Evolutionary conservation across 2,113 vertebrate species (phyloP).

Genomic region (Anhinga anhinga): DNA sequence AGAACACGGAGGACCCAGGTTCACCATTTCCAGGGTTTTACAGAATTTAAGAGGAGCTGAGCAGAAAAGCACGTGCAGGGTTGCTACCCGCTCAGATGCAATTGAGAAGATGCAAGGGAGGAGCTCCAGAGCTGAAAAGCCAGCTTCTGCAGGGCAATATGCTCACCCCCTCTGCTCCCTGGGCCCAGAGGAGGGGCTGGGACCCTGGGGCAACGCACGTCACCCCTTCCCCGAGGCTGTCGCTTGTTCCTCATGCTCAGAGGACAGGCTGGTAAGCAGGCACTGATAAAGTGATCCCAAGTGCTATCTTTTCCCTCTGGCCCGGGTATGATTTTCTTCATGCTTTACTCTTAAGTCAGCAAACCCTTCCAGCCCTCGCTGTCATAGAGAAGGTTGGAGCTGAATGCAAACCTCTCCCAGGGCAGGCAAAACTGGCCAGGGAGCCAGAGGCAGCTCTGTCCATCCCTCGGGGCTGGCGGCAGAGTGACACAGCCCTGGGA

Average conservation of each 20-base stretch:
- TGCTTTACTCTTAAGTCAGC: neutral
- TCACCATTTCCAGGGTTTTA: neutral
- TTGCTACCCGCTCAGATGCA: fast-evolving
- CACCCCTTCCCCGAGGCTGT: fast-evolving
- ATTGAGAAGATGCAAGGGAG: neutral
- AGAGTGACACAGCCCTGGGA: fast-evolving
- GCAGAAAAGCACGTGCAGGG: fast-evolving
- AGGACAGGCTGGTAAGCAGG: neutral
- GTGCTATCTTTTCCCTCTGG: neutral
- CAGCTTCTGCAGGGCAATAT: neutral
- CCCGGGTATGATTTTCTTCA: neutral
- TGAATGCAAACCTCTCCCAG: neutral
- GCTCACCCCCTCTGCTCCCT: neutral
- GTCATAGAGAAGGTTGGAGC: neutral
- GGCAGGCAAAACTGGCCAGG: neutral
- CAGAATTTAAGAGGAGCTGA: neutral
- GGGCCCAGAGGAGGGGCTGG: neutral
- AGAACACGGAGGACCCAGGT: fast-evolving
- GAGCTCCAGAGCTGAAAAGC: neutral
- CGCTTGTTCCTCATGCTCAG: fast-evolving
- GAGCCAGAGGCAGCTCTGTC: neutral
- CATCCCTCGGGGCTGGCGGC: too few relatives aligned
- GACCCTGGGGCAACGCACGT: fast-evolving
- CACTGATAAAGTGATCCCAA: neutral
- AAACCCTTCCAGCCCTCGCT: neutral